phyloP scores from a whole-genome alignment of 2,888 invertebrate species.

The Sarcophaga rosellei region DNA sequence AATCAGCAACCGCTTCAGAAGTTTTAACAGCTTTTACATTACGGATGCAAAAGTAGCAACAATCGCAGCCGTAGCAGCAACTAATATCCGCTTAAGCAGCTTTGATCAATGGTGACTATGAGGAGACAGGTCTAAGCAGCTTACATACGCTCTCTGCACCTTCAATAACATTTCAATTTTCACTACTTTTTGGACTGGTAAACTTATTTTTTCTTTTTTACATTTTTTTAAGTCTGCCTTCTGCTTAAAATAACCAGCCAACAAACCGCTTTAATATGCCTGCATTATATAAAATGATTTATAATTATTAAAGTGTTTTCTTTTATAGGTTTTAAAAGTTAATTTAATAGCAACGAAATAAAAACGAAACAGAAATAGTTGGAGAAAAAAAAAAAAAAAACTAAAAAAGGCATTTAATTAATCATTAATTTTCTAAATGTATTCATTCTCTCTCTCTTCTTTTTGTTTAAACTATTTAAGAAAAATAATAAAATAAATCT shows the following conservation, averaged over 20 bases:
- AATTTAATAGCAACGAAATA: constrained; percentile 48
- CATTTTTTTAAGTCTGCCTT: constrained; percentile 69
- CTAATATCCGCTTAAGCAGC: constrained; percentile 66
- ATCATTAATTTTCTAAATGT: constrained; percentile 52
- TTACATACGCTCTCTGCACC: constrained; percentile 37
- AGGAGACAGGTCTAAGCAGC: constrained; percentile 69
- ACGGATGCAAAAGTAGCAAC: constrained; percentile 44
- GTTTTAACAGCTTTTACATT: constrained; percentile 44
- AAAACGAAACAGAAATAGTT: constrained; percentile 38
- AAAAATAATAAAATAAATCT: background rate
- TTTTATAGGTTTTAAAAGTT: constrained; percentile 28
- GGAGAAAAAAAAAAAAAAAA: constrained; percentile 59
- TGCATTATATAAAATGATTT: constrained; percentile 75
- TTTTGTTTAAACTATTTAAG: background rate
- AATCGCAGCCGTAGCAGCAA: constrained; percentile 60
- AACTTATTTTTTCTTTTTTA: constrained; percentile 40
- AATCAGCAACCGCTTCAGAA: constrained; percentile 61
- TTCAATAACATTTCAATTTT: constrained; percentile 58
- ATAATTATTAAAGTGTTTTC: constrained; percentile 70
- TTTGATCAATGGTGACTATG: constrained; percentile 68
- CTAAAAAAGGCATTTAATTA: constrained; percentile 3
- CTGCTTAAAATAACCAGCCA: constrained; percentile 71
- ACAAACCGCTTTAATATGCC: constrained; percentile 73
- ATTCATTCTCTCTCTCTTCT: background rate
- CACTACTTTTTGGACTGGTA: constrained; percentile 49